Evolutionary conservation across 2,888 invertebrate genomes (phyloP).

Genomic region (Apodemia duryi): DNA sequence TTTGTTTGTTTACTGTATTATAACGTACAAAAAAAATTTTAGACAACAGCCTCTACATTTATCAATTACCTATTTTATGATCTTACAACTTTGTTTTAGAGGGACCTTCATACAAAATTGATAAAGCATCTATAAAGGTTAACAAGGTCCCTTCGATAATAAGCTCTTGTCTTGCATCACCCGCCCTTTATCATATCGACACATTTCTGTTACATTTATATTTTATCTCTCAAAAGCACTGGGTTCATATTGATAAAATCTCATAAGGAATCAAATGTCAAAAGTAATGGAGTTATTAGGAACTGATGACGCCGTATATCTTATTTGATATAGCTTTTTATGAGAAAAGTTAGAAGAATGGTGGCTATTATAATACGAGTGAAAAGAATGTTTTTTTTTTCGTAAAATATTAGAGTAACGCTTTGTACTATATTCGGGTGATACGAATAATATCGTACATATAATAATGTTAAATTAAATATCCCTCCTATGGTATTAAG

Average conservation of each 20-base stretch:
- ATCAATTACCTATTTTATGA: neutral
- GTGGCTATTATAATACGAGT: neutral
- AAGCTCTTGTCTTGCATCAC: slow-evolving; percentile 35
- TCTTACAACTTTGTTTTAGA: neutral
- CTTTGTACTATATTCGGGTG: no score
- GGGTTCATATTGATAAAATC: slow-evolving; percentile 16
- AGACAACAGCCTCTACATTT: no score
- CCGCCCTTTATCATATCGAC: slow-evolving; percentile 39
- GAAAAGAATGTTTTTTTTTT: no score
- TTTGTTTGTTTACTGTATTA: no score
- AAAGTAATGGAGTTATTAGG: slow-evolving; percentile 23
- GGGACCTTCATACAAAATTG: slow-evolving; percentile 31
- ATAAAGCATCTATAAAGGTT: slow-evolving; percentile 33
- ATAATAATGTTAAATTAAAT: no score
- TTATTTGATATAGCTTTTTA: slow-evolving; percentile 5
- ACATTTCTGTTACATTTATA: slow-evolving; percentile 27
- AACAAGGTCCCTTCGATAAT: slow-evolving; percentile 49
- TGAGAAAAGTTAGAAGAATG: neutral
- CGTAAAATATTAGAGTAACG: no score
- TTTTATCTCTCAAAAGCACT: slow-evolving; percentile 25
- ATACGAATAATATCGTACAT: no score
- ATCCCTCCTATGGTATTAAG: no score
- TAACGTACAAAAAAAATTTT: no score
- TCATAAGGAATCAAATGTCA: slow-evolving; percentile 24
- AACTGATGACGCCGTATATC: slow-evolving; percentile 8